Evolutionary conservation across 2,888 invertebrate genomes (phyloP).

Genomic region (Leptopilina myrica): DNA sequence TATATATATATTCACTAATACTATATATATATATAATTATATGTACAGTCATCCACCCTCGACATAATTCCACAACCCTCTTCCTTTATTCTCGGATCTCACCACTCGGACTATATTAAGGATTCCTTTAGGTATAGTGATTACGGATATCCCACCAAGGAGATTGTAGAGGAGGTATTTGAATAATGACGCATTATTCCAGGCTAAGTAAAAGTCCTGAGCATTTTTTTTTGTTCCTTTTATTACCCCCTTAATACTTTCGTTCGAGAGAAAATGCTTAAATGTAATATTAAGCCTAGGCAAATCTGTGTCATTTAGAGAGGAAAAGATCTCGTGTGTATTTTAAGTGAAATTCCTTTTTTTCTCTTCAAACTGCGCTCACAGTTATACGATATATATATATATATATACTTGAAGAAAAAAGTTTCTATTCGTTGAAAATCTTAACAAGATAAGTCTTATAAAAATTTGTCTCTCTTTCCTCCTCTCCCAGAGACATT

Average conservation of each 20-base stretch:
- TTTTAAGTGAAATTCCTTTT: too few species aligned
- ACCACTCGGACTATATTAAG: slow-evolving; percentile 70
- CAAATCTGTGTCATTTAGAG: too few species aligned
- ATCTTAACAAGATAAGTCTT: too few species aligned
- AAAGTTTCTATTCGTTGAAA: too few species aligned
- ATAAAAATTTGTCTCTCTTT: too few species aligned
- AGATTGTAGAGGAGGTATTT: slow-evolving; percentile 9
- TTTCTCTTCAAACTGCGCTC: too few species aligned
- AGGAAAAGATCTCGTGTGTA: too few species aligned
- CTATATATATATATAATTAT: neutral
- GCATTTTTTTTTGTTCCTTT: neutral
- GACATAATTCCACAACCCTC: slow-evolving; percentile 42
- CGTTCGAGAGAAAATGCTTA: neutral
- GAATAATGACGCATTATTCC: slow-evolving; percentile 22
- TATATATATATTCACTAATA: neutral
- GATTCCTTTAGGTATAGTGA: slow-evolving; percentile 63
- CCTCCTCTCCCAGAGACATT: too few species aligned
- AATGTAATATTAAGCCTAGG: too few species aligned
- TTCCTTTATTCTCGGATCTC: slow-evolving; percentile 50
- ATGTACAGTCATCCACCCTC: slow-evolving; percentile 19
- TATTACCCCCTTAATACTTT: neutral
- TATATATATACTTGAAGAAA: too few species aligned
- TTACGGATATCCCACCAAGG: slow-evolving; percentile 42
- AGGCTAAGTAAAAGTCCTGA: neutral
- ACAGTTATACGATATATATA: too few species aligned